Conservation (phyloP, 1,140 invertebrate genomes). For the Melanaphis sacchari region DNA sequence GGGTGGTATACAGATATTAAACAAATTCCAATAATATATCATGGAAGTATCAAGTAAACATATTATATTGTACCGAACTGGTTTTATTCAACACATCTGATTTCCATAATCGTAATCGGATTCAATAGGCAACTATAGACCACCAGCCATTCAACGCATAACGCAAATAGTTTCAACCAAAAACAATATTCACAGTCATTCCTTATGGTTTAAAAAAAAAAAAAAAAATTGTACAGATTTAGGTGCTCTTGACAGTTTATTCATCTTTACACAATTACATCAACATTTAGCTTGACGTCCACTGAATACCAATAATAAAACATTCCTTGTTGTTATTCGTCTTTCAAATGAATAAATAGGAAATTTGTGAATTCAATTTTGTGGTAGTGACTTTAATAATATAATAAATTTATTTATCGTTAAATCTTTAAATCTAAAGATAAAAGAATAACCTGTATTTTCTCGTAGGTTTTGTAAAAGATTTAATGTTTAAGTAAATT, state of each 20-base stretch:
- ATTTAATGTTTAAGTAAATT: background rate
- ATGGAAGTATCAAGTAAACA: conserved; percentile 26
- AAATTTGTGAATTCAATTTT: background rate
- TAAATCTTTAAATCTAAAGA: no score
- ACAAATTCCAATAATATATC: conserved; percentile 39
- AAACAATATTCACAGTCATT: conserved; percentile 10
- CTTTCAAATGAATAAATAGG: background rate
- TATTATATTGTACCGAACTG: conserved; percentile 6
- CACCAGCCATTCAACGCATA: conserved; percentile 19
- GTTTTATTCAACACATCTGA: background rate
- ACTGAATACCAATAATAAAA: background rate
- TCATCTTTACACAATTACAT: conserved; percentile 15
- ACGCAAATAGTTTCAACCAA: background rate
- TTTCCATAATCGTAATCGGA: conserved; percentile 36
- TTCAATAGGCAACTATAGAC: background rate
- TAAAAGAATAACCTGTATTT: no score
- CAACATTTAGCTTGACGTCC: background rate
- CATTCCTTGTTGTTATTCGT: background rate
- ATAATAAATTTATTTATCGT: no score
- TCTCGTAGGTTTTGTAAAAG: background rate
- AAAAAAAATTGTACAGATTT: background rate
- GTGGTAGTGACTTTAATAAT: background rate
- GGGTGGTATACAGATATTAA: background rate
- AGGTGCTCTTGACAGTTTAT: background rate
- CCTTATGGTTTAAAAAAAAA: background rate